phyloP scores from a whole-genome alignment of 2,797 vertebrate species.

The Syngnathus acus region DNA sequence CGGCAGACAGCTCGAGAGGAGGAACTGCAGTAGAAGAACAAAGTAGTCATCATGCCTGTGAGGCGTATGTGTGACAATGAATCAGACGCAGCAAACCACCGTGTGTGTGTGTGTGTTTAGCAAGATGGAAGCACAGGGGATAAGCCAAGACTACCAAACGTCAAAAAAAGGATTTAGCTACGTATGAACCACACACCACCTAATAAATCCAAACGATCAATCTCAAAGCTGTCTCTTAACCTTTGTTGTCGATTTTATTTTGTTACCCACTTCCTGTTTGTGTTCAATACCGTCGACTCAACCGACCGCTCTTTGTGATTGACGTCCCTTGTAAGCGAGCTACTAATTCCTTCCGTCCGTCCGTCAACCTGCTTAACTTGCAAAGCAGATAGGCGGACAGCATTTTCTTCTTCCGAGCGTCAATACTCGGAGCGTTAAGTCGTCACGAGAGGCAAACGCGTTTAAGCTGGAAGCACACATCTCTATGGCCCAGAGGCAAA shows the following conservation, averaged over 20 bases:
- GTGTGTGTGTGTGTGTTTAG: conserved; percentile 12
- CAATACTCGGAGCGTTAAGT: not conserved
- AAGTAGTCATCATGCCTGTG: conserved; percentile 26
- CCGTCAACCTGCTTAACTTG: not conserved
- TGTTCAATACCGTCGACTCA: not conserved
- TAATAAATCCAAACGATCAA: not conserved
- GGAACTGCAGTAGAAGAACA: conserved; percentile 24
- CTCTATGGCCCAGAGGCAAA: conserved; percentile 8
- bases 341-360: not conserved
- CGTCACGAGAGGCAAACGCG: not conserved
- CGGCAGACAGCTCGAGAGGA: conserved; percentile 14
- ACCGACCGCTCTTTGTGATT: not conserved
- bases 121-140: conserved; percentile 5
- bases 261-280: not conserved
- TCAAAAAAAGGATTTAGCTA: conserved; percentile 1
- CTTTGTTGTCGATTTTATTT: not conserved
- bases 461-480: conserved; percentile 3
- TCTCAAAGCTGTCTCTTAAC: not conserved
- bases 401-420: not conserved
- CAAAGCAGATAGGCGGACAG: not conserved
- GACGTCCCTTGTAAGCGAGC: not conserved
- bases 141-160: not conserved
- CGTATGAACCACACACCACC: not conserved
- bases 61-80: conserved; percentile 25
- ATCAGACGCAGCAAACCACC: conserved; percentile 28